Conservation (phyloP, 2,888 invertebrate genomes). For the Rosalia funebris region DNA sequence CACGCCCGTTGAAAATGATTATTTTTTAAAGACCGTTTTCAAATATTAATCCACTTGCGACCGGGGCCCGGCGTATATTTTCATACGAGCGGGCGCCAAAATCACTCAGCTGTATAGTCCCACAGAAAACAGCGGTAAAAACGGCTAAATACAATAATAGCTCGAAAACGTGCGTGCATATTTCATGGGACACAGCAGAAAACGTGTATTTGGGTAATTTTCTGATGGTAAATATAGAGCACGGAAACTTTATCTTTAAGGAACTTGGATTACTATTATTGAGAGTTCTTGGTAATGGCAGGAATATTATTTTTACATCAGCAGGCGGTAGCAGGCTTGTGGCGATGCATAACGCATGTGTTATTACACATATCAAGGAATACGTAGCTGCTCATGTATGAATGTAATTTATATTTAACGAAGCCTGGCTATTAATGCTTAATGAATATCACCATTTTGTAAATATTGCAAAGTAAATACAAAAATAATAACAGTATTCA, state of each 20-base stretch:
- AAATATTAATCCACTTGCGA: conserved; percentile 23
- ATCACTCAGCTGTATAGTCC: conserved; percentile 26
- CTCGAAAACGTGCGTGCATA: conserved; percentile 57
- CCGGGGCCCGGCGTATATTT: not conserved
- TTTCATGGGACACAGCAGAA: conserved; percentile 45
- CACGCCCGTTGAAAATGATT: too few species aligned
- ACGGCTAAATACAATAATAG: conserved; percentile 47
- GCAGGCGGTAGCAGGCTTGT: conserved; percentile 23
- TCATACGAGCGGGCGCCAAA: conserved; percentile 20
- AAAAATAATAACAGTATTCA: too few species aligned
- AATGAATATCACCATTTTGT: too few species aligned
- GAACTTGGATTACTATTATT: conserved; percentile 44
- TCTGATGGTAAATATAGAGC: conserved; percentile 56
- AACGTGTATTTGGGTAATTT: conserved; percentile 59
- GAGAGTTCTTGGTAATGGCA: conserved; percentile 18
- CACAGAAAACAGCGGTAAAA: conserved; percentile 26
- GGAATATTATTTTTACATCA: conserved; percentile 41
- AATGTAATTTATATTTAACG: too few species aligned
- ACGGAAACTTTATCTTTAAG: conserved; percentile 54
- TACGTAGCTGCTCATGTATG: too few species aligned
- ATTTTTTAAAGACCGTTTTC: not conserved
- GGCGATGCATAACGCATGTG: not conserved
- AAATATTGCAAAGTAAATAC: too few species aligned
- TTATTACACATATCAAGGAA: not conserved
- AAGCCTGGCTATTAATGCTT: too few species aligned